Conservation (phyloP, 2,113 vertebrate genomes). For the Thamnophis sirtalis region DNA sequence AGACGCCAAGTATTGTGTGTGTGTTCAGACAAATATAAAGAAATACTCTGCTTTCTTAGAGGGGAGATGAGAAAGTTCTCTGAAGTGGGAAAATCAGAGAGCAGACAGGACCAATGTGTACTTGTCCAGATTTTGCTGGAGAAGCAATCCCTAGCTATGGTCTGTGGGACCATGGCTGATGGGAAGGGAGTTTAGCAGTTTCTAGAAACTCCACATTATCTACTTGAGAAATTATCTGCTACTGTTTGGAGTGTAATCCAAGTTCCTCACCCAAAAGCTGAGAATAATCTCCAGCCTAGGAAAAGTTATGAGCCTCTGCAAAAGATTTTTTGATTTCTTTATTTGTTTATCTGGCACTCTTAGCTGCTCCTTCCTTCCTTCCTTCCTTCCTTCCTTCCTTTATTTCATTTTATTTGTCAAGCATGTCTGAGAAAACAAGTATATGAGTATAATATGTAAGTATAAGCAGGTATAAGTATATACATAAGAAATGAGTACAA, state of each 20-base stretch:
- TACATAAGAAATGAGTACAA: too few species aligned
- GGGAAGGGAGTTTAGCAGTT: neutral
- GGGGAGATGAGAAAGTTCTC: slow-evolving; percentile 15
- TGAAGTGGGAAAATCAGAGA: neutral
- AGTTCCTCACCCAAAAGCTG: neutral
- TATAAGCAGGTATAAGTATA: too few species aligned
- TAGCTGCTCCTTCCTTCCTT: neutral
- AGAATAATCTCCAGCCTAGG: neutral
- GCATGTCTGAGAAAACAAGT: too few species aligned
- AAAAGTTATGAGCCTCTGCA: neutral
- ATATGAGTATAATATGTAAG: too few species aligned
- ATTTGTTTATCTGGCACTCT: neutral
- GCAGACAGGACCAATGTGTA: neutral
- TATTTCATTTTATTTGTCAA: neutral
- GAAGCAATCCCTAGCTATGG: neutral
- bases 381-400: neutral
- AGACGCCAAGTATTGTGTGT: neutral
- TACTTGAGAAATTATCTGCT: neutral
- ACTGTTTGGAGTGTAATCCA: neutral
- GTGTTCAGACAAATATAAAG: slow-evolving; percentile 37
- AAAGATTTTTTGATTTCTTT: neutral
- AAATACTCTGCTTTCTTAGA: neutral
- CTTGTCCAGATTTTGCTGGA: neutral
- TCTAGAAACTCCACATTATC: neutral
- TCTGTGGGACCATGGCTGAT: neutral